Evolutionary conservation across 1,140 invertebrate genomes (phyloP).

Genomic region (Chironomus striatipennis): DNA sequence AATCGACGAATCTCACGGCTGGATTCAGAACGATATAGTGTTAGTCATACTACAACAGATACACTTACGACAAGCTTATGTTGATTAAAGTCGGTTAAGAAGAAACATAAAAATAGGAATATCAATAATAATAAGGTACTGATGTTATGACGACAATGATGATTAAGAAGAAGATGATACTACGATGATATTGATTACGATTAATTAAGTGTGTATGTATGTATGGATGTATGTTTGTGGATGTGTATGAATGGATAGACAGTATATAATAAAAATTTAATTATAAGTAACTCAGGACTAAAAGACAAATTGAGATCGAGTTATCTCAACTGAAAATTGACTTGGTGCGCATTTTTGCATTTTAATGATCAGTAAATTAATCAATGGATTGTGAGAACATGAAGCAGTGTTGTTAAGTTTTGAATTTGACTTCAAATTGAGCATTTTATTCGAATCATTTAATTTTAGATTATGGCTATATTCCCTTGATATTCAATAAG

Average conservation of each 20-base stretch:
- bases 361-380: too few species aligned
- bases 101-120: background rate
- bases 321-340: too few species aligned
- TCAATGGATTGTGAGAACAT: too few species aligned
- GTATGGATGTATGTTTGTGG: too few species aligned
- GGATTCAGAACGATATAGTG: background rate
- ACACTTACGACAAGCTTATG: background rate
- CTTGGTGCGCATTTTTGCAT: too few species aligned
- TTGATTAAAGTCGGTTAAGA: background rate
- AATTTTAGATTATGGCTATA: too few species aligned
- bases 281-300: background rate
- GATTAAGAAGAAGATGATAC: background rate
- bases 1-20: constrained; percentile 1
- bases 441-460: too few species aligned
- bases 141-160: background rate
- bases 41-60: background rate
- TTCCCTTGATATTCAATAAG: too few species aligned
- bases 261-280: background rate
- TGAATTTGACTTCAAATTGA: too few species aligned
- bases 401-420: too few species aligned
- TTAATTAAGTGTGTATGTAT: too few species aligned
- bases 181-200: background rate
- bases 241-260: background rate
- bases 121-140: background rate
- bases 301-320: background rate